These are phyloP conservation scores for Taphrorychus bicolor DNA, from an alignment of 2,888 invertebrate species.

Conservation along the genomic window DNA sequence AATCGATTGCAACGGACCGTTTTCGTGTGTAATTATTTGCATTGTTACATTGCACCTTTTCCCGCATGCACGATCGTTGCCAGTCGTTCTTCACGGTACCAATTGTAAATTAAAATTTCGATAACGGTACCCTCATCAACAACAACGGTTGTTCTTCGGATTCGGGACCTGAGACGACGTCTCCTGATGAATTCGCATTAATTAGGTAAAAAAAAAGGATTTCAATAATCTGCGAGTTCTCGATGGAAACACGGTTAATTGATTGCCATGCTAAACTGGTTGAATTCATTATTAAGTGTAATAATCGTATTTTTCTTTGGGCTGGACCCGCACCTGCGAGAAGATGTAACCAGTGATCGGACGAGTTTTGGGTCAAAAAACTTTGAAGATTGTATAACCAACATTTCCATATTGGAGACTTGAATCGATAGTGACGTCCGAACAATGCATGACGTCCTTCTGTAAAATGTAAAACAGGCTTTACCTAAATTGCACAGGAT, in stretches of 20 bases:
- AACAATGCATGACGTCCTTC: background rate
- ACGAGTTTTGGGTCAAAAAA: background rate
- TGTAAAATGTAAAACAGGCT: conserved; percentile 6
- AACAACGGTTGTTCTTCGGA: background rate
- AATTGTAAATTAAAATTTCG: background rate
- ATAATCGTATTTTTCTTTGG: background rate
- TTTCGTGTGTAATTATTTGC: background rate
- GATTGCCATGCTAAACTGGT: background rate
- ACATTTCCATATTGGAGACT: too few relatives aligned
- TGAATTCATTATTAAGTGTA: background rate
- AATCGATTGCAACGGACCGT: background rate
- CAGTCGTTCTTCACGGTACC: background rate
- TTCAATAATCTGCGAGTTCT: too few relatives aligned
- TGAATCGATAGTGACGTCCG: background rate
- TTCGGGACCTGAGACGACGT: background rate
- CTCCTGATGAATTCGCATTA: background rate
- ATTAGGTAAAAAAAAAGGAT: too few relatives aligned
- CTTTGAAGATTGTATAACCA: background rate
- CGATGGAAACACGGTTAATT: too few relatives aligned
- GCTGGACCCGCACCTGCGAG: background rate
- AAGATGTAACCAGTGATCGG: background rate
- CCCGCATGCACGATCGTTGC: background rate
- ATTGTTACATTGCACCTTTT: background rate
- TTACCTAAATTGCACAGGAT: conserved; percentile 2
- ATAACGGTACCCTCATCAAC: background rate